Percentiles rank a stretch among this genome's conserved stretches.
Evolutionary conservation across 2,888 invertebrate genomes (phyloP).

Genomic region (Torymus auratus): DNA sequence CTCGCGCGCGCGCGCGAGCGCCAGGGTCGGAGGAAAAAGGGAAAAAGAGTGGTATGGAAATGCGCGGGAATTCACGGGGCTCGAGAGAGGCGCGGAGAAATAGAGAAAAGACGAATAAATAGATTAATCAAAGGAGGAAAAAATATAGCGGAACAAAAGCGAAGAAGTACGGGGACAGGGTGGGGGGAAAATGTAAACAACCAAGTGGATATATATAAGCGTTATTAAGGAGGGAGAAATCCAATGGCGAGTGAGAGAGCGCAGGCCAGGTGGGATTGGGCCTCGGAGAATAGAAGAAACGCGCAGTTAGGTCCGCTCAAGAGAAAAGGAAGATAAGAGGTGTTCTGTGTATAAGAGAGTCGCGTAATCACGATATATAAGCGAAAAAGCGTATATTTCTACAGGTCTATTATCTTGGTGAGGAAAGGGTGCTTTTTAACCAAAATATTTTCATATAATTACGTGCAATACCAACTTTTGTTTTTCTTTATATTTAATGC

Average conservation of each 20-base stretch:
- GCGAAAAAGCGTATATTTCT: too few species aligned
- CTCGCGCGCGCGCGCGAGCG: slow-evolving; percentile 38
- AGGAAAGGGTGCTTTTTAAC: too few species aligned
- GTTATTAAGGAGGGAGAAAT: slow-evolving; percentile 16
- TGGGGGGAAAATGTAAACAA: slow-evolving; percentile 23
- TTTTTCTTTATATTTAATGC: too few species aligned
- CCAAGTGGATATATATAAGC: background rate
- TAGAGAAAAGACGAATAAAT: slow-evolving; percentile 42
- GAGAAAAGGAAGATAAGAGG: too few species aligned
- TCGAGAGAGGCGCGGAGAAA: background rate
- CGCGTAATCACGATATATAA: too few species aligned
- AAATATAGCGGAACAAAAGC: background rate
- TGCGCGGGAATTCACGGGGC: slow-evolving; percentile 5
- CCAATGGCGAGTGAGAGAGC: background rate
- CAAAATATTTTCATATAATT: too few species aligned
- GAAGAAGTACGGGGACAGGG: background rate
- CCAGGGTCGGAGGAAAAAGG: slow-evolving; percentile 3
- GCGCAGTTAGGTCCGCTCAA: background rate
- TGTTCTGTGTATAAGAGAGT: too few species aligned
- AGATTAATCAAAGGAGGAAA: slow-evolving; percentile 33
- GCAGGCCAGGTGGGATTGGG: background rate
- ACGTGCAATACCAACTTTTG: too few species aligned
- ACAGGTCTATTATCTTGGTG: too few species aligned
- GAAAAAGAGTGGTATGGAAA: slow-evolving; percentile 1
- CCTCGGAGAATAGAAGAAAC: background rate